These are phyloP conservation scores for Gallinago nigripennis DNA, from an alignment of 2,797 vertebrate species.

Conservation along the genomic window DNA sequence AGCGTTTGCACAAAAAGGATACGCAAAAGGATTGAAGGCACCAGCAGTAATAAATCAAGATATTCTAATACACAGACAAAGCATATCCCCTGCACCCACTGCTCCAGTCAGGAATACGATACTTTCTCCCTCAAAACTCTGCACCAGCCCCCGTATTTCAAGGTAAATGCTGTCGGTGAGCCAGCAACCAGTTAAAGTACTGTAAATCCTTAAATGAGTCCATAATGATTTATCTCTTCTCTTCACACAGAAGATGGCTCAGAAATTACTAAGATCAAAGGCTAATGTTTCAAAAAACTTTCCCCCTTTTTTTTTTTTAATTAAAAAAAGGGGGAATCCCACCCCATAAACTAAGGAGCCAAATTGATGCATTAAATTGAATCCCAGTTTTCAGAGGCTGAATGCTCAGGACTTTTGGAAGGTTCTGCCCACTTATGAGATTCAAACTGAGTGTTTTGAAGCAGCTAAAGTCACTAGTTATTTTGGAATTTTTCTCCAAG, in stretches of 20 bases:
- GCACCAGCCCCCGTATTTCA: neutral
- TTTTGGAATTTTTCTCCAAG: neutral
- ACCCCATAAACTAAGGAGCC: neutral
- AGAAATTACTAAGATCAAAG: neutral
- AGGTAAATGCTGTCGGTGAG: neutral
- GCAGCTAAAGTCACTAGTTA: neutral
- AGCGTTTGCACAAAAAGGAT: neutral
- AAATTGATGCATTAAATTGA: neutral
- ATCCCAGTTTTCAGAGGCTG: neutral
- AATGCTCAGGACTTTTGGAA: neutral
- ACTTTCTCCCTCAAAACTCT: neutral
- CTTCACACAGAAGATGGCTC: neutral
- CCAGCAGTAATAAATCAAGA: neutral
- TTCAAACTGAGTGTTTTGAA: neutral
- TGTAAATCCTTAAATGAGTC: neutral
- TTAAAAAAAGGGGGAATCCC: fast-evolving
- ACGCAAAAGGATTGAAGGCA: neutral
- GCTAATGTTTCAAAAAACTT: neutral
- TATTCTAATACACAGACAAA: neutral
- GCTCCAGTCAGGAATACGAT: neutral
- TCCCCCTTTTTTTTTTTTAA: neutral
- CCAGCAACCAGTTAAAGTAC: neutral
- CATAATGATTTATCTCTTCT: neutral
- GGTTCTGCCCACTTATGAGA: neutral
- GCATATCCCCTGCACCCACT: neutral